phyloP scores from a whole-genome alignment of 2,113 vertebrate species.

The Ellobius talpinus region DNA sequence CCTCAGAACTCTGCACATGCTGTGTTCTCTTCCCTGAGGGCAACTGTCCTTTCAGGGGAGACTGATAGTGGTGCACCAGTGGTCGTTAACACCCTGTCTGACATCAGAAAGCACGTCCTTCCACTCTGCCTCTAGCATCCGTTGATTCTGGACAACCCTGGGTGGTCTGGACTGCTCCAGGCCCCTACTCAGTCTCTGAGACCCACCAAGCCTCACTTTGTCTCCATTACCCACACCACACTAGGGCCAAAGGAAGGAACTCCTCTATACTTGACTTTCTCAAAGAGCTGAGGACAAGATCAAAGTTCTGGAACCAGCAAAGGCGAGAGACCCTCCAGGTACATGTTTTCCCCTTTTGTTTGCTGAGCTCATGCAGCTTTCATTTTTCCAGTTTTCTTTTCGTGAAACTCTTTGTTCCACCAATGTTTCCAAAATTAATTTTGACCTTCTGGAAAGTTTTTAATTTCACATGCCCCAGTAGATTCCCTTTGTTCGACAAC shows the following conservation, averaged over 20 bases:
- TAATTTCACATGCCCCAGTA: slow-evolving; percentile 56
- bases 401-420: slow-evolving; percentile 44
- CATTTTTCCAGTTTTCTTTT: slow-evolving; percentile 48
- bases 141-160: background rate
- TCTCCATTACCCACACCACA: background rate
- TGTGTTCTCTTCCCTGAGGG: slow-evolving; percentile 34
- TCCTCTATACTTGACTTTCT: slow-evolving; percentile 15
- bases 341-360: slow-evolving; percentile 58
- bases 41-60: slow-evolving; percentile 53
- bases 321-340: slow-evolving; percentile 56
- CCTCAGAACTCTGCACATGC: slow-evolving; percentile 21
- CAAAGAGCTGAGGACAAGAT: slow-evolving; percentile 54
- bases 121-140: background rate
- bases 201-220: background rate
- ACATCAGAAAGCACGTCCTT: slow-evolving; percentile 28
- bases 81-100: slow-evolving; percentile 42
- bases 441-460: slow-evolving; percentile 72
- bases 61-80: slow-evolving; percentile 40
- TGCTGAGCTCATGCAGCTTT: slow-evolving; percentile 55
- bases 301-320: slow-evolving; percentile 53
- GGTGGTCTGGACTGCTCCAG: background rate
- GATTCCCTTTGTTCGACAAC: slow-evolving; percentile 64
- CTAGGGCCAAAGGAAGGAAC: background rate
- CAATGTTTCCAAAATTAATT: slow-evolving; percentile 69
- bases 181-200: background rate